A percentile compares a stretch with the other conserved stretches of the same genome.
phyloP scores from a whole-genome alignment of 2,113 vertebrate species.

The Pseudonaja textilis region DNA sequence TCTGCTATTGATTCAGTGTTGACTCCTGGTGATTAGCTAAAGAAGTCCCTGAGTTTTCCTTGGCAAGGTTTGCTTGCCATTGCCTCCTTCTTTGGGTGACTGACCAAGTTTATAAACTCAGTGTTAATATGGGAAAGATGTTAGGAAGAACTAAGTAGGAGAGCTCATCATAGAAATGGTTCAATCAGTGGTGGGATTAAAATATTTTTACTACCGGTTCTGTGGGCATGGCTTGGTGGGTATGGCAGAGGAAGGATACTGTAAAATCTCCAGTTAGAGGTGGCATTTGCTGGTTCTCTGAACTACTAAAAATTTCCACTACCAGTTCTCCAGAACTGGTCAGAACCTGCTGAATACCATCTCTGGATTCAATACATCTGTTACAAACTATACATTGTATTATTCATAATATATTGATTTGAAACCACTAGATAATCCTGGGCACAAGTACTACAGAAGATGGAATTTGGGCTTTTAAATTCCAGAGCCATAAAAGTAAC shows the following conservation, averaged over 20 bases:
- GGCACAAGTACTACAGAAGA: slow-evolving; percentile 50
- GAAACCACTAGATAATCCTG: slow-evolving; percentile 28
- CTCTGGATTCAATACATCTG: slow-evolving; percentile 31
- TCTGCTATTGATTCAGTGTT: background rate
- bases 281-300: too few species aligned
- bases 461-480: slow-evolving; percentile 51
- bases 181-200: background rate
- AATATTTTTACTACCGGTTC: too few species aligned
- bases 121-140: background rate
- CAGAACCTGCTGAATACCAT: too few species aligned
- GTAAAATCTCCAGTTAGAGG: too few species aligned
- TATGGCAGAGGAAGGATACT: too few species aligned
- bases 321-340: too few species aligned
- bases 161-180: background rate
- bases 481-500: background rate
- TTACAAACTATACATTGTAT: slow-evolving; percentile 43
- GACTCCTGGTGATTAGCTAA: background rate
- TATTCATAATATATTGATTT: slow-evolving; percentile 48
- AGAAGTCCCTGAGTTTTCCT: background rate
- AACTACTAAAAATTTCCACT: too few species aligned
- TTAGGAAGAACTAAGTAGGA: background rate
- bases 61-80: background rate
- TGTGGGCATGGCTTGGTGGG: too few species aligned
- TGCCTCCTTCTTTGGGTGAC: background rate
- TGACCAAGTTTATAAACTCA: background rate